phyloP scores from a whole-genome alignment of 2,888 invertebrate genomes.

The Polylopha cassiicola region DNA sequence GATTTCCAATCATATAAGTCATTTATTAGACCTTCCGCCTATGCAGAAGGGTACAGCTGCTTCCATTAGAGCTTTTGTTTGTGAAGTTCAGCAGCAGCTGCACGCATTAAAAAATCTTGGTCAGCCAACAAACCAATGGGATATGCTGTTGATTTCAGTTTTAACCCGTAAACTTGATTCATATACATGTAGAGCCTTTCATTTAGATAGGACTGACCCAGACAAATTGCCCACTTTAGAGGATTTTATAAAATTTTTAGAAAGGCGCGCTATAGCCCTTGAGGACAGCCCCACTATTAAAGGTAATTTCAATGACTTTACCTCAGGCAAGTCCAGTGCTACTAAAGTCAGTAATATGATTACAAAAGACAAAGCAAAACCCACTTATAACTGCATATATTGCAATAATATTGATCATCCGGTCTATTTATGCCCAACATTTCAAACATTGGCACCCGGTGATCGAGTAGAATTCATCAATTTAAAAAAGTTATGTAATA shows the following conservation, averaged over 20 bases:
- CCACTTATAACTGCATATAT: background rate
- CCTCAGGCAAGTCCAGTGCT: background rate
- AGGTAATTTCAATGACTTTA: background rate
- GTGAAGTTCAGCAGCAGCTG: conserved; percentile 1
- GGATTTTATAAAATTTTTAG: conserved; percentile 20
- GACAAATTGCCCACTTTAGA: conserved; percentile 12
- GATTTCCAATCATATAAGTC: background rate
- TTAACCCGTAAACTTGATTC: background rate
- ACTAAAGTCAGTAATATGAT: conserved; percentile 14
- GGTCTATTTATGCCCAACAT: conserved; percentile 3
- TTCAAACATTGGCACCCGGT: background rate
- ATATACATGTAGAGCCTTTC: conserved; percentile 1
- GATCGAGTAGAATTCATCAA: background rate
- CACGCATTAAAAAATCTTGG: conserved; percentile 5
- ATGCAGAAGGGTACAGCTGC: conserved; percentile 3
- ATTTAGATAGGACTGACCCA: background rate
- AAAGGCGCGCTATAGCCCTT: conserved; percentile 23
- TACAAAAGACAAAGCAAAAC: background rate
- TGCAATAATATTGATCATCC: background rate
- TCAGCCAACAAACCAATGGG: conserved; percentile 1
- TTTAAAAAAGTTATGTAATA: conserved; percentile 2
- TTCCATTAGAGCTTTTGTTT: conserved; percentile 1
- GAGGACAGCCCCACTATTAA: conserved; percentile 15
- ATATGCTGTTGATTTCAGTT: conserved; percentile 5
- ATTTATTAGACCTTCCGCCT: background rate